phyloP scores from a whole-genome alignment of 1,140 invertebrate species.

The Telenomus remus region DNA sequence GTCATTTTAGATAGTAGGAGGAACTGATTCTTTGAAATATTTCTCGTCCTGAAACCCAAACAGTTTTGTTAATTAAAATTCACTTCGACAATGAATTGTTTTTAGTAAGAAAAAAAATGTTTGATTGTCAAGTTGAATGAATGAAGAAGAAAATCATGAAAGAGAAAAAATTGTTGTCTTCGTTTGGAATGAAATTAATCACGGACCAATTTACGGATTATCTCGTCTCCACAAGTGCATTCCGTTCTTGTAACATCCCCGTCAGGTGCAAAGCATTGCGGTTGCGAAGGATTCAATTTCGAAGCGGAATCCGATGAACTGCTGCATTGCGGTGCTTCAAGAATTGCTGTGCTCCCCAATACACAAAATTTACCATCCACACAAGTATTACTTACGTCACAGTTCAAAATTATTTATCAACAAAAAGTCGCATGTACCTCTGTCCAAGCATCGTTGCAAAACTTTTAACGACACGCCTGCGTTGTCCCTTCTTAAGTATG shows the following conservation, averaged over 20 bases:
- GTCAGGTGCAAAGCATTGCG: constrained; percentile 49
- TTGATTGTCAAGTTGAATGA: too few species aligned
- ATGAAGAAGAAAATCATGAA: too few species aligned
- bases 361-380: background rate
- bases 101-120: too few species aligned
- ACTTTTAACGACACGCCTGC: background rate
- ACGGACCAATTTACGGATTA: constrained; percentile 58
- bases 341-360: constrained; percentile 12
- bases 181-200: constrained; percentile 18
- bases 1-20: too few species aligned
- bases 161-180: too few species aligned
- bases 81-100: too few species aligned
- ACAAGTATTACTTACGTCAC: background rate
- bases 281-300: constrained; percentile 35
- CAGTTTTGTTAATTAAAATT: too few species aligned
- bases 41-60: too few species aligned
- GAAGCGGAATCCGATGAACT: constrained; percentile 19
- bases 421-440: constrained; percentile 13
- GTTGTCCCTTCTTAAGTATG: constrained; percentile 5
- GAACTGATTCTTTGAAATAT: too few species aligned
- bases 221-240: constrained; percentile 48
- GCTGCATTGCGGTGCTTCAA: constrained; percentile 22
- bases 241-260: constrained; percentile 47
- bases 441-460: constrained; percentile 12
- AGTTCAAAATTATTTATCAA: too few species aligned